Base-by-base conservation (phyloP, 2,888 invertebrate species). In the Tetheella fluctuosa region DNA sequence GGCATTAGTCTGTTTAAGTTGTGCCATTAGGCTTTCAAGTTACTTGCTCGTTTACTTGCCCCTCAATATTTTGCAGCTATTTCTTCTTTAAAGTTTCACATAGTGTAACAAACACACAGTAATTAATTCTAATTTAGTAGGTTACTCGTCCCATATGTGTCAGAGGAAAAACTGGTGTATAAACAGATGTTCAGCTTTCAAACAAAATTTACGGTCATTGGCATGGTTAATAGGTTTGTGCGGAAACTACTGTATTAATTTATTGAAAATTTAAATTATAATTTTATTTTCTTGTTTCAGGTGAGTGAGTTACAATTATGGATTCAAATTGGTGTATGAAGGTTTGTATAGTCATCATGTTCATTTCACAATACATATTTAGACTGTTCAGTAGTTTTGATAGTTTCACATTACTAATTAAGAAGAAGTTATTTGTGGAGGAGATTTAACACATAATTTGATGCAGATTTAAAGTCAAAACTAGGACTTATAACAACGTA, bases 1-100 rank as follows among this genome's bases (percentile, higher is more conserved):
- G 87, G 91, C 88, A 77, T 89, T 91, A 91, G 92, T 86, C 77
- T 74, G 88, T 93, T 93, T 83, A 86, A 78, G 84, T 70, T 64
- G 64, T 59, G 59, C 63, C 60, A 60, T 68, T 76, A 70, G 65
- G 64, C 71, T 70, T 73, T 70, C 81, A 64, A 88, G 87, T 79
- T 67, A 85, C 89, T 89, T 37, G 84, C 75, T 59, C 65, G 57
- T 57, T 66, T 64, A 79, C 70, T 78, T 53, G 63, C 56, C 13
- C 6, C 13, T 12, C 30, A 8, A 30, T 54, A 30, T n/a, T 12
- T 30, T 20, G n/a, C 30, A 15, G 59, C 55, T 59, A 34, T 42
- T 37, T 61, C 13, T 59, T 57, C 28, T 60, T 57, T 28, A 63
- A 68, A 61, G 34, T 57, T 30, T 28, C n/a, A 48, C 20, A 48